These are phyloP conservation scores for Dioctria rufipes DNA, from an alignment of 2,888 invertebrate species.

Conservation along the genomic window DNA sequence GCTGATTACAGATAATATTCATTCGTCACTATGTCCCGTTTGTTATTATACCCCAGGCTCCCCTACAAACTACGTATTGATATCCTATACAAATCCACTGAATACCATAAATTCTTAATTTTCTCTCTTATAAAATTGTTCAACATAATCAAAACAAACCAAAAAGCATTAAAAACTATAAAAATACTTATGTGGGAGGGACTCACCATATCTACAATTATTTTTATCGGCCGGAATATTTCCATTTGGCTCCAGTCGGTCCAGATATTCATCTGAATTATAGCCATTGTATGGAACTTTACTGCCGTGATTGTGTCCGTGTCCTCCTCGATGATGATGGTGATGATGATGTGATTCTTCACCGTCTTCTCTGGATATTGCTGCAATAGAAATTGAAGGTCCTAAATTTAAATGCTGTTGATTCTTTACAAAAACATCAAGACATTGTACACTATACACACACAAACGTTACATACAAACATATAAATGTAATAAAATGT, in stretches of 20 bases:
- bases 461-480: not conserved
- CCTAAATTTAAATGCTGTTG: slow-evolving; percentile 25
- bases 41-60: too few relatives aligned
- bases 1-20: too few relatives aligned
- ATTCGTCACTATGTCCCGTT: too few relatives aligned
- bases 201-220: slow-evolving; percentile 80
- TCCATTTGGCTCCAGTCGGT: slow-evolving; percentile 93
- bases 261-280: slow-evolving; percentile 91
- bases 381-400: slow-evolving; percentile 70
- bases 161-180: slow-evolving; percentile 1
- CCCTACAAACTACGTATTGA: too few relatives aligned
- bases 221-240: slow-evolving; percentile 91
- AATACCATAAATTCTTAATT: too few relatives aligned
- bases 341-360: slow-evolving; percentile 75
- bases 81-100: too few relatives aligned
- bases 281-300: slow-evolving; percentile 94
- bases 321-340: slow-evolving; percentile 72
- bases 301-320: slow-evolving; percentile 74
- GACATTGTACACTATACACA: too few relatives aligned
- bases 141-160: not conserved
- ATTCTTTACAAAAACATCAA: not conserved
- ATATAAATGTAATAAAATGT: slow-evolving; percentile 7
- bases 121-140: too few relatives aligned
- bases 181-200: not conserved
- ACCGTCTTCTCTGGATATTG: slow-evolving; percentile 93